Conservation (phyloP, 2,888 invertebrate species). For the Leucoma salicis region DNA sequence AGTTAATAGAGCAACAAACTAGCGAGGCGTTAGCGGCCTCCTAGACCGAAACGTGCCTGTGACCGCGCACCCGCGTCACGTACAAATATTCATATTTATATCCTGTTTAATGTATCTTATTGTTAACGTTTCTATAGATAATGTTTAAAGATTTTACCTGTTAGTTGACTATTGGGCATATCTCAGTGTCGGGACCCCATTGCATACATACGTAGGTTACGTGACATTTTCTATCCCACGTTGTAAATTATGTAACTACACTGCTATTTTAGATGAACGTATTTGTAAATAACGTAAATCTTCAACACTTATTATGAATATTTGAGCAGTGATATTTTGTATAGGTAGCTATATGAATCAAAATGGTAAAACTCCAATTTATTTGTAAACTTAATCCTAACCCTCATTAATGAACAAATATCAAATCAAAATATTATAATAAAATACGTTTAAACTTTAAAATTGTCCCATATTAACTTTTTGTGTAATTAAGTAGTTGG, state of each 20-base stretch:
- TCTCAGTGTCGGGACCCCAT: constrained; percentile 48
- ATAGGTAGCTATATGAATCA: constrained; percentile 59
- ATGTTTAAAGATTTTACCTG: constrained; percentile 32
- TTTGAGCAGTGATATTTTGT: constrained; percentile 77
- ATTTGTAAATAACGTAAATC: constrained; percentile 66
- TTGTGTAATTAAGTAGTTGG: constrained; percentile 60
- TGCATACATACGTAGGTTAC: constrained; percentile 39
- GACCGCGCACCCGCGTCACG: constrained; percentile 33
- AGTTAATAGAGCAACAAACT: constrained; percentile 63
- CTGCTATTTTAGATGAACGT: constrained; percentile 59
- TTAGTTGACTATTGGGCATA: constrained; percentile 44
- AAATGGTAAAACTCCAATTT: constrained; percentile 44
- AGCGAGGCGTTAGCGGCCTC: constrained; percentile 44
- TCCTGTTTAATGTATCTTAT: constrained; percentile 43
- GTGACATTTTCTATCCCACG: constrained; percentile 39
- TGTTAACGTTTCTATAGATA: constrained; percentile 36
- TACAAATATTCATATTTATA: constrained; percentile 39
- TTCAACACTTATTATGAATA: constrained; percentile 61
- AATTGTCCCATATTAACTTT: constrained; percentile 58
- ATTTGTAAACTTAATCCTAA: constrained; percentile 53
- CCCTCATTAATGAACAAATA: background rate
- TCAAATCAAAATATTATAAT: constrained; percentile 8
- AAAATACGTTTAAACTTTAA: constrained; percentile 39
- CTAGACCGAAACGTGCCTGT: constrained; percentile 60
- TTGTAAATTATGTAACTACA: constrained; percentile 45